Base-by-base conservation (phyloP, 2,113 vertebrate genomes). In the Terrapene triunguis region DNA sequence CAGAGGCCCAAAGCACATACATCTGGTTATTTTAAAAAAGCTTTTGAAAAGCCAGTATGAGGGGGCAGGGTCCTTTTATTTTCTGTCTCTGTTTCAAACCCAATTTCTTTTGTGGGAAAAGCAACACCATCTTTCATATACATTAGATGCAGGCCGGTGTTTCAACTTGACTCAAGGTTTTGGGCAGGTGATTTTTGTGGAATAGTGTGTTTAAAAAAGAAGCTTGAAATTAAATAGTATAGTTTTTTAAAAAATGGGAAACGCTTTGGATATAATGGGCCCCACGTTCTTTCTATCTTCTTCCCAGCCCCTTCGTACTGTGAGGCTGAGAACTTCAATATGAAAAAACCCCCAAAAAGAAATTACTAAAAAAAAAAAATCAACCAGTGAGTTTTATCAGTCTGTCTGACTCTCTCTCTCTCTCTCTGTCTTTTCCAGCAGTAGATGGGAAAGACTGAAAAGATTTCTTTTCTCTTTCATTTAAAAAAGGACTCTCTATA, bases 201-300 rank as follows among this genome's bases (percentile, higher is more conserved):
- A 92, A 54, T 3, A 12, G 17, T 27, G 38, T 17, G 81, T 47
- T 62, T 80, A 59, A 13, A 87, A 69, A 54, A 87, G 48, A 29
- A 92, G 96, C 69, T 57, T 65, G 38, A 93, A 89, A 93, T 89
- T 88, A 95, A 94, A 79, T 83, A 91, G 91, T 17, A 76, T n/a
- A 53, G 10, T 1, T 94, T 92, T 94, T 92, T 2, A 14, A 80
- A 82, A 90, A 79, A 85, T 27, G 38, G 25, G 44, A 94, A 95
- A 29, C 4, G 22, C 62, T 93, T 55, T 82, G 65, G 25, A 80
- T 87, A 84, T 95, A 91, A 96, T 72, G 85, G 55, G 50, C 22
- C 69, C 48, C 2, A 9, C 84, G 90, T 94, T 85, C 44, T 85
- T 94, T 93, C 86, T 38, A 76, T 88, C 91, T 94, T 8, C 51